phyloP scores from a whole-genome alignment of 2,113 vertebrate species.

The Rhabdomys dilectus region DNA sequence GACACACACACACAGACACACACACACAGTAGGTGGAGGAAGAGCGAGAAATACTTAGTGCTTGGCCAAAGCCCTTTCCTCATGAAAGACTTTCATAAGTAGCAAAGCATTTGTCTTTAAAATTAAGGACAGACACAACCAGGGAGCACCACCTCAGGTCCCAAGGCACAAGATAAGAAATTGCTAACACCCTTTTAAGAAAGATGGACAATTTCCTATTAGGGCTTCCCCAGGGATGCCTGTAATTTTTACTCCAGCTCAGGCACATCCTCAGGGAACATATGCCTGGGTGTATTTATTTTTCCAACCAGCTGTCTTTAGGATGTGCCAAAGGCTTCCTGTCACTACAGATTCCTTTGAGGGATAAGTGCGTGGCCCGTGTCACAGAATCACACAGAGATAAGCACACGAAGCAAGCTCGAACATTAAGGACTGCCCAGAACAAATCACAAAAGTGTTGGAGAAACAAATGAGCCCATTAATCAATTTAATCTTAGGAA shows the following conservation, averaged over 20 bases:
- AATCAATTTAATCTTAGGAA: conserved; percentile 36
- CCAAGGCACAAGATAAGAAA: neutral
- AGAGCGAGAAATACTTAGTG: neutral
- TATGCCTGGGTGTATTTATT: neutral
- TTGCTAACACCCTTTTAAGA: neutral
- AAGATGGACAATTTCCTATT: neutral
- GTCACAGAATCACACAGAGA: neutral
- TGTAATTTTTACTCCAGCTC: conserved; percentile 41
- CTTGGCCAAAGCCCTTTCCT: neutral
- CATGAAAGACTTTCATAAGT: neutral
- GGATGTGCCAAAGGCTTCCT: neutral
- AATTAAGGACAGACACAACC: neutral
- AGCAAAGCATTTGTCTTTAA: conserved; percentile 6
- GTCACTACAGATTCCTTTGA: conserved; percentile 5
- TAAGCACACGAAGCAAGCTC: conserved; percentile 12
- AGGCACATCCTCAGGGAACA: conserved; percentile 52
- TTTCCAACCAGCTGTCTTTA: conserved; percentile 58
- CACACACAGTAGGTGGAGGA: neutral
- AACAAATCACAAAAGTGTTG: conserved; percentile 4
- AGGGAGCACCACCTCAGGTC: neutral
- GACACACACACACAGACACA: neutral
- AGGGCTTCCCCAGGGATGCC: conserved; percentile 25
- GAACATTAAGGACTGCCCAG: conserved; percentile 43
- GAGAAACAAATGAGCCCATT: conserved; percentile 58
- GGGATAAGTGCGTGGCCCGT: neutral